Percentiles rank a stretch among this genome's conserved stretches.
Evolutionary conservation across 2,113 vertebrate species (phyloP).

Genomic region (Chiloscyllium plagiosum): DNA sequence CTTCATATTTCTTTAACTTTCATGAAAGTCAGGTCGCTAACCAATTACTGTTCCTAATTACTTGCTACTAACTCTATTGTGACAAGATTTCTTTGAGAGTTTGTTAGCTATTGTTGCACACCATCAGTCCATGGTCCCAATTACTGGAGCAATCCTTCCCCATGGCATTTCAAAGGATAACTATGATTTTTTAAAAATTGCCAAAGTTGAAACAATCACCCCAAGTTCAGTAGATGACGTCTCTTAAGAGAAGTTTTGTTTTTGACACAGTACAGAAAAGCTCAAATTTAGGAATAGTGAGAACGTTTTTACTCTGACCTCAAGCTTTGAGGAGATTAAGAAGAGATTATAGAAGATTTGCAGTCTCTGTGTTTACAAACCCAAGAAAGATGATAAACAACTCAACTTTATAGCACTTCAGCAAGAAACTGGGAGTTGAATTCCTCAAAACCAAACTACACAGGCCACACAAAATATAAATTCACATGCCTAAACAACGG

Average conservation of each 20-base stretch:
- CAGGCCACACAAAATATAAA: conserved; percentile 7
- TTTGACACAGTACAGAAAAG: not conserved
- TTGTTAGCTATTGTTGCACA: not conserved
- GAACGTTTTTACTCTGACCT: not conserved
- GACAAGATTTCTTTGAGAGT: not conserved
- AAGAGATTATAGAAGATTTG: not conserved
- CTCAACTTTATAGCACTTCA: not conserved
- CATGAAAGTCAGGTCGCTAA: not conserved
- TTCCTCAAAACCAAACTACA: not conserved
- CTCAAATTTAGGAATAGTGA: not conserved
- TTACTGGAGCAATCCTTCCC: not conserved
- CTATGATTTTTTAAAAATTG: not conserved
- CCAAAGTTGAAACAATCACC: too few relatives aligned
- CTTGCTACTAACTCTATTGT: not conserved
- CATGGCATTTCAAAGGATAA: not conserved
- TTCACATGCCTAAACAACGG: not conserved
- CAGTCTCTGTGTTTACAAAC: not conserved
- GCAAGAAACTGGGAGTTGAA: not conserved
- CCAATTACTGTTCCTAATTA: not conserved
- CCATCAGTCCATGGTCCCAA: not conserved
- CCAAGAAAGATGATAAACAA: not conserved
- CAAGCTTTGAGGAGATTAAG: not conserved
- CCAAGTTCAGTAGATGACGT: not conserved
- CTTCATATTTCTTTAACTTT: not conserved
- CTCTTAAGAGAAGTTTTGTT: not conserved